Conservation (phyloP, 2,888 invertebrate species). For the Callinectes sapidus region DNA sequence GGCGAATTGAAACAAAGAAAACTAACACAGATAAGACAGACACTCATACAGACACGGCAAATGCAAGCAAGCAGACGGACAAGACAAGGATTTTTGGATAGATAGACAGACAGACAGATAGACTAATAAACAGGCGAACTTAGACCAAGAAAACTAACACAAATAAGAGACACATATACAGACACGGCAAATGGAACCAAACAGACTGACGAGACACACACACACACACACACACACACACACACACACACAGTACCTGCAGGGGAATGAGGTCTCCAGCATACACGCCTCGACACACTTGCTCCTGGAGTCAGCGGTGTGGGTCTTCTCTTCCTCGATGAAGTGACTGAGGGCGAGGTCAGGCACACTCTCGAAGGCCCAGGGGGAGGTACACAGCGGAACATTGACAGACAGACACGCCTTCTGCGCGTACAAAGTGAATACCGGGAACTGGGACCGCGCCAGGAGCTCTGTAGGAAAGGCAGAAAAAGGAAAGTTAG, state of each 20-base stretch:
- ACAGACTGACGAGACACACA: neutral
- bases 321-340: slow-evolving; percentile 73
- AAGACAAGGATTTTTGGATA: too few relatives aligned
- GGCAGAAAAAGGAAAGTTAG: neutral
- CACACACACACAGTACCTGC: neutral
- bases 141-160: too few relatives aligned
- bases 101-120: too few relatives aligned
- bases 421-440: slow-evolving; percentile 76
- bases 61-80: too few relatives aligned
- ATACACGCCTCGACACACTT: slow-evolving; percentile 76
- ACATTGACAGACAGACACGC: slow-evolving; percentile 74
- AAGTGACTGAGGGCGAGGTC: slow-evolving; percentile 74
- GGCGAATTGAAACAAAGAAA: neutral
- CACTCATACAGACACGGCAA: neutral
- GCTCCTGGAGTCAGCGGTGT: slow-evolving; percentile 73
- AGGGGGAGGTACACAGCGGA: slow-evolving; percentile 75
- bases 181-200: too few relatives aligned
- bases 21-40: neutral
- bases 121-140: too few relatives aligned
- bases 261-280: too few relatives aligned
- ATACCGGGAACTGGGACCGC: slow-evolving; percentile 76
- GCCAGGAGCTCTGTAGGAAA: slow-evolving; percentile 74
- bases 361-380: slow-evolving; percentile 76
- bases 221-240: neutral
- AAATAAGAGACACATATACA: too few relatives aligned